phyloP scores from a whole-genome alignment of 2,888 invertebrate species.

The Linnaemya vulpina region DNA sequence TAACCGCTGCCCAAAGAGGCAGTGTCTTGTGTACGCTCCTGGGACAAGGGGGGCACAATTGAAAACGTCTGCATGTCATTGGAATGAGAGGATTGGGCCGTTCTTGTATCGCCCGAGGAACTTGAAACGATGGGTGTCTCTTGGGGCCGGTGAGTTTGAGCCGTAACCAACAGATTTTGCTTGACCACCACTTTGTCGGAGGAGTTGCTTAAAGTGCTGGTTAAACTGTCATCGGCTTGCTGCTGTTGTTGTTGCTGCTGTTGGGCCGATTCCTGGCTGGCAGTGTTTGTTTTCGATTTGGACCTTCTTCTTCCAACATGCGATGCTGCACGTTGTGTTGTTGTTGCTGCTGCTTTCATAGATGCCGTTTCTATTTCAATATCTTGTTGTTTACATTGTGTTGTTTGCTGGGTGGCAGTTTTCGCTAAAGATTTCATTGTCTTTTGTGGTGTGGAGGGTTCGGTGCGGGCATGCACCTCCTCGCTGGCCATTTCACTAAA shows the following conservation, averaged over 20 bases:
- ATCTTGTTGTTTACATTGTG: constrained; percentile 55
- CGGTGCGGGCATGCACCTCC: constrained; percentile 55
- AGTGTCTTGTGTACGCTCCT: constrained; percentile 72
- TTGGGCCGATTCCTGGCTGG: constrained; percentile 31
- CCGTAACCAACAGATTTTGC: constrained; percentile 79
- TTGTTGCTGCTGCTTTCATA: constrained; percentile 26
- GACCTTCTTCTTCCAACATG: constrained; percentile 48
- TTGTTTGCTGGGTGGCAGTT: constrained; percentile 50
- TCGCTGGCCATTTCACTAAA: constrained; percentile 53
- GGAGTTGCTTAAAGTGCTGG: constrained; percentile 82
- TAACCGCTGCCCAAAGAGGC: constrained; percentile 77
- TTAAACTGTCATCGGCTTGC: constrained; percentile 78
- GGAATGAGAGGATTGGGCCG: constrained; percentile 40
- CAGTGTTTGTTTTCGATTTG: constrained; percentile 67
- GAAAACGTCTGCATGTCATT: constrained; percentile 35
- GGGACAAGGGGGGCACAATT: constrained; percentile 47
- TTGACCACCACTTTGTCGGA: constrained; percentile 75
- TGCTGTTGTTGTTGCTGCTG: constrained; percentile 20
- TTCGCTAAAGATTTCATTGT: constrained; percentile 28
- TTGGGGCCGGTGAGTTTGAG: constrained; percentile 79
- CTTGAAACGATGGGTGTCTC: constrained; percentile 66
- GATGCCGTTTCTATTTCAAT: constrained; percentile 74
- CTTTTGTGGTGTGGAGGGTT: constrained; percentile 58
- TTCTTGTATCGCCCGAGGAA: constrained; percentile 69
- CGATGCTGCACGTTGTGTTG: constrained; percentile 25